These are phyloP conservation scores for Patella vulgata DNA, from an alignment of 1,140 invertebrate species.

Conservation along the genomic window DNA sequence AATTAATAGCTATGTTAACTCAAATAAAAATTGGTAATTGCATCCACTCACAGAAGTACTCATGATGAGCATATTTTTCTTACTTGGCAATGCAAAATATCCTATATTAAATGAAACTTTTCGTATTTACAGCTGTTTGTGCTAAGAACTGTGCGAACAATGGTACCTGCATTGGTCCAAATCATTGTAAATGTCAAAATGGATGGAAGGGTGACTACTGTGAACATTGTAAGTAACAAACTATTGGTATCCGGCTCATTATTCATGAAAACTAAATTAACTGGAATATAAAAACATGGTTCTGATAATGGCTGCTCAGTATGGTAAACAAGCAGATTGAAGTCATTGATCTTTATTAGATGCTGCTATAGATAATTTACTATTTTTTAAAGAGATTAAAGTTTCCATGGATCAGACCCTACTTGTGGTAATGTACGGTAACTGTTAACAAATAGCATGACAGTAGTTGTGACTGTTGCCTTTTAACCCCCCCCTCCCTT, in stretches of 20 bases:
- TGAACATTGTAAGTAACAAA: constrained; percentile 66
- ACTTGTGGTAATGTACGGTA: no score
- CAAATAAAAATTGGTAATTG: not conserved
- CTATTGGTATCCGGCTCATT: not conserved
- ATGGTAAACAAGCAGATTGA: not conserved
- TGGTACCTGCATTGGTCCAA: constrained; percentile 78
- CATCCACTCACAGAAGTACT: not conserved
- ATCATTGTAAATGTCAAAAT: constrained; percentile 77
- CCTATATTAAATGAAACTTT: no score
- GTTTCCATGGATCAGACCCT: not conserved
- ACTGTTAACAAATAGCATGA: no score
- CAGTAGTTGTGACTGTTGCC: no score
- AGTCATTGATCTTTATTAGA: not conserved
- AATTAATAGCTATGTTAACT: not conserved
- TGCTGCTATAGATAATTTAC: not conserved
- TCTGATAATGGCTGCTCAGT: not conserved
- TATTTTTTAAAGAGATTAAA: not conserved
- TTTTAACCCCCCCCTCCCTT: no score
- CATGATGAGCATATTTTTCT: no score
- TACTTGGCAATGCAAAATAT: no score
- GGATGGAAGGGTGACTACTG: constrained; percentile 80
- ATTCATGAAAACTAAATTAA: not conserved
- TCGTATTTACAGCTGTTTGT: constrained; percentile 78
- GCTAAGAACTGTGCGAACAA: constrained; percentile 79
- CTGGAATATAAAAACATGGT: not conserved